Evolutionary conservation across 2,113 vertebrate genomes (phyloP).

Genomic region (Stercorarius parasiticus): DNA sequence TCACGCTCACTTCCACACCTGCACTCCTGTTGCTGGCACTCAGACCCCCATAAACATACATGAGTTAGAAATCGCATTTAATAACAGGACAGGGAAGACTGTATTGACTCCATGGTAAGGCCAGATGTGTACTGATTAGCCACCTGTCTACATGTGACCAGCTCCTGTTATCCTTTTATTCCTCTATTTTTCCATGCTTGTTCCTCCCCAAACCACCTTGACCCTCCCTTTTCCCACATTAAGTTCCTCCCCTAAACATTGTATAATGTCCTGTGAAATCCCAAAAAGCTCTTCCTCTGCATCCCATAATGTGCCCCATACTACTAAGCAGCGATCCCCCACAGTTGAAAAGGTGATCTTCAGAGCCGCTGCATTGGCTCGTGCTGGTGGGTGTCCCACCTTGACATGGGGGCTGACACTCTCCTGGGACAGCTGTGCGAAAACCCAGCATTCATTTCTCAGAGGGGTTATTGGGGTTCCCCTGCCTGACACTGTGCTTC

Average conservation of each 20-base stretch:
- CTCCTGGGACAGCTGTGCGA: neutral
- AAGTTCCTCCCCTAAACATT: neutral
- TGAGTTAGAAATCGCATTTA: neutral
- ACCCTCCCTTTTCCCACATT: neutral
- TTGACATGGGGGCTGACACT: neutral
- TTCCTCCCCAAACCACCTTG: neutral
- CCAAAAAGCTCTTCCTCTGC: neutral
- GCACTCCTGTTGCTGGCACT: neutral
- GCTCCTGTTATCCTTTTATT: neutral
- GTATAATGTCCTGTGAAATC: neutral
- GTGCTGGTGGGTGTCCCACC: neutral
- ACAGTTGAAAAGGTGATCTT: neutral
- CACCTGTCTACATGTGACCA: neutral
- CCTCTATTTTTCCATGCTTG: neutral
- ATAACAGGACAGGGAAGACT: neutral
- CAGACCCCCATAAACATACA: neutral
- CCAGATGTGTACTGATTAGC: neutral
- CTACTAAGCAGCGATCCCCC: neutral
- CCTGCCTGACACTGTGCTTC: neutral
- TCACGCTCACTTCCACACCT: neutral
- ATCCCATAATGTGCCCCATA: neutral
- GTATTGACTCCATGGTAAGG: neutral
- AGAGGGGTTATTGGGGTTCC: neutral
- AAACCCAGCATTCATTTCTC: neutral
- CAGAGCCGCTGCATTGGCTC: neutral